phyloP scores from a whole-genome alignment of 2,113 vertebrate genomes.

The Oryzias woworae region DNA sequence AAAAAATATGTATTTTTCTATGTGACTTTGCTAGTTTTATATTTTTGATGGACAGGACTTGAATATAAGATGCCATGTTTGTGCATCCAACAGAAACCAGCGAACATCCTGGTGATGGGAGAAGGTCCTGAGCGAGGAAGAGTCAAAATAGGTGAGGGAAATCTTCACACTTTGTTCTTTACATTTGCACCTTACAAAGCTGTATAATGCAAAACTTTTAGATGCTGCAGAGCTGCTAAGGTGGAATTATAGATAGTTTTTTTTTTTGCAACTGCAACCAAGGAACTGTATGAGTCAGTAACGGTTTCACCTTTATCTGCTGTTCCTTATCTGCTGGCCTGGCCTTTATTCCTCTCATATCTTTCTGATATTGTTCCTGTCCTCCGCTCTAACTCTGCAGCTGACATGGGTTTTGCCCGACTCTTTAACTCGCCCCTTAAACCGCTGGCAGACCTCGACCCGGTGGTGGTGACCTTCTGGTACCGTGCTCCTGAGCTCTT shows the following conservation, averaged over 20 bases:
- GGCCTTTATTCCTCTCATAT: too few species aligned
- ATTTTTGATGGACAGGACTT: too few species aligned
- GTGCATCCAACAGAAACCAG: conserved; percentile 89
- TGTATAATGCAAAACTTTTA: too few species aligned
- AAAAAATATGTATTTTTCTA: too few species aligned
- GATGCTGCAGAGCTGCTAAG: too few species aligned
- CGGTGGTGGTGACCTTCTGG: conserved; percentile 99
- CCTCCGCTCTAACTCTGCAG: conserved; percentile 64
- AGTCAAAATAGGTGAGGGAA: conserved; percentile 92
- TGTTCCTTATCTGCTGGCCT: too few species aligned
- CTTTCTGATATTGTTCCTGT: neutral
- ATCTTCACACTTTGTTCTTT: neutral
- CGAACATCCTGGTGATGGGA: conserved; percentile 99
- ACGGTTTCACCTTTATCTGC: too few species aligned
- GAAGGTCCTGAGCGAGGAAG: conserved; percentile 97
- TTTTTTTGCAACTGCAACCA: too few species aligned
- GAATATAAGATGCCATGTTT: neutral
- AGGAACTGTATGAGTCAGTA: too few species aligned
- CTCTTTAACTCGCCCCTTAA: conserved; percentile 99
- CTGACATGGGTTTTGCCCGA: conserved; percentile 99
- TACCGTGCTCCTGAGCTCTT: conserved; percentile 97
- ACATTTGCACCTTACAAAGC: neutral
- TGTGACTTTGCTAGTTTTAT: too few species aligned
- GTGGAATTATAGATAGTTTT: too few species aligned
- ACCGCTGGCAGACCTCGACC: conserved; percentile 98